phyloP scores from a whole-genome alignment of 2,888 invertebrate genomes.

The Fragum fragum region DNA sequence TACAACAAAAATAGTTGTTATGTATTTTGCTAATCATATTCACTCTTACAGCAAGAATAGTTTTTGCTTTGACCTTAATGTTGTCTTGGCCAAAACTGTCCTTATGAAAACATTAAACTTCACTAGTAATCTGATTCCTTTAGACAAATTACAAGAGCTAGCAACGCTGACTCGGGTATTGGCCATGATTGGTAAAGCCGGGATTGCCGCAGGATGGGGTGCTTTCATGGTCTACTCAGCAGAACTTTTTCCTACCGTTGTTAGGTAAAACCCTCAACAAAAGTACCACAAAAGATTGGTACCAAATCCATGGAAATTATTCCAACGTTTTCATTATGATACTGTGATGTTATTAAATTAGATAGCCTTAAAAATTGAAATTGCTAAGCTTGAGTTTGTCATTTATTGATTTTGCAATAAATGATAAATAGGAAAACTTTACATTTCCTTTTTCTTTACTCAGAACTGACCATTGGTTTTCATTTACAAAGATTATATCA shows the following conservation, averaged over 20 bases:
- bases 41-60: not conserved
- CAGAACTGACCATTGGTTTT: too few relatives aligned
- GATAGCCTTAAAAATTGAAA: too few relatives aligned
- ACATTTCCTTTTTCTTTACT: too few relatives aligned
- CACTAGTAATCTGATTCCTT: slow-evolving; percentile 6
- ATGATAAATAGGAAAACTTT: too few relatives aligned
- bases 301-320: not conserved
- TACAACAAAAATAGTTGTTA: not conserved
- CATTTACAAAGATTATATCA: too few relatives aligned
- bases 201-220: slow-evolving; percentile 16
- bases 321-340: not conserved
- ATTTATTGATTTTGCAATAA: too few relatives aligned
- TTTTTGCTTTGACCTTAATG: not conserved
- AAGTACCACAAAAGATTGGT: not conserved
- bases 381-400: too few relatives aligned
- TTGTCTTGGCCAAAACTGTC: slow-evolving; percentile 4
- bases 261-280: slow-evolving; percentile 12
- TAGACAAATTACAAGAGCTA: slow-evolving; percentile 19
- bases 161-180: slow-evolving; percentile 20
- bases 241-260: slow-evolving; percentile 23
- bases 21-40: not conserved
- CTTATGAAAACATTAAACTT: not conserved
- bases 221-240: slow-evolving; percentile 22
- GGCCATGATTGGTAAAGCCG: slow-evolving; percentile 23
- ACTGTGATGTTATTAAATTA: too few relatives aligned